Evolutionary conservation across 2,113 vertebrate species (phyloP).

Genomic region (Alectura lathami): DNA sequence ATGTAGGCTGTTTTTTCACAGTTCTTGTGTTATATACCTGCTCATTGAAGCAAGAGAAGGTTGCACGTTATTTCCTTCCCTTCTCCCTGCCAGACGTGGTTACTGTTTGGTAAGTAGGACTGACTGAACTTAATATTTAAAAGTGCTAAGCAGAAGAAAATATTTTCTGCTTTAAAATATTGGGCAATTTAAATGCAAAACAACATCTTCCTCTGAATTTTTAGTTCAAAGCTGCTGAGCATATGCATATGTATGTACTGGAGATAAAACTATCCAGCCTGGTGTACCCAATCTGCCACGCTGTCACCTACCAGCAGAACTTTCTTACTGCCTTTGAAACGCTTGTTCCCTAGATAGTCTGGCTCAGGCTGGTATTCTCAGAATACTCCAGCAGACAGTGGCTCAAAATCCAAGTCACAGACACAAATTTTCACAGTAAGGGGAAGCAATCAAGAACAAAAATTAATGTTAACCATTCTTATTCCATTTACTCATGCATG

Average conservation of each 20-base stretch:
- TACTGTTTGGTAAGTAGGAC: not conserved
- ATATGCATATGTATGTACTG: rapidly evolving
- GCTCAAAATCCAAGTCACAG: not conserved
- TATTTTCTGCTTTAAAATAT: not conserved
- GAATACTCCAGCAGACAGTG: not conserved
- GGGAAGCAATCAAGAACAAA: not conserved
- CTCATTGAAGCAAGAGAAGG: not conserved
- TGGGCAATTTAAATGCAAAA: not conserved
- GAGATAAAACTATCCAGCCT: not conserved
- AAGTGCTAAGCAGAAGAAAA: not conserved
- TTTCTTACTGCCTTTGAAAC: not conserved
- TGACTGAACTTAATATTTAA: not conserved
- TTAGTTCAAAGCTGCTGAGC: not conserved
- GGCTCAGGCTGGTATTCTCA: not conserved
- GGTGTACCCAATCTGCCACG: not conserved
- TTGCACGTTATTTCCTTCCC: not conserved
- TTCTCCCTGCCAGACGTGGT: not conserved
- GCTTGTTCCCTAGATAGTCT: not conserved
- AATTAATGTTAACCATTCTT: not conserved
- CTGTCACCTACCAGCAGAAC: not conserved
- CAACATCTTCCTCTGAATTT: not conserved
- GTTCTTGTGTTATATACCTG: not conserved
- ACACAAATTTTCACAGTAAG: not conserved
- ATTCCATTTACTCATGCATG: not conserved
- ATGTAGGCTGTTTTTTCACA: not conserved